Evolutionary conservation across 2,888 invertebrate species (phyloP).

Genomic region (Parnassius smintheus): DNA sequence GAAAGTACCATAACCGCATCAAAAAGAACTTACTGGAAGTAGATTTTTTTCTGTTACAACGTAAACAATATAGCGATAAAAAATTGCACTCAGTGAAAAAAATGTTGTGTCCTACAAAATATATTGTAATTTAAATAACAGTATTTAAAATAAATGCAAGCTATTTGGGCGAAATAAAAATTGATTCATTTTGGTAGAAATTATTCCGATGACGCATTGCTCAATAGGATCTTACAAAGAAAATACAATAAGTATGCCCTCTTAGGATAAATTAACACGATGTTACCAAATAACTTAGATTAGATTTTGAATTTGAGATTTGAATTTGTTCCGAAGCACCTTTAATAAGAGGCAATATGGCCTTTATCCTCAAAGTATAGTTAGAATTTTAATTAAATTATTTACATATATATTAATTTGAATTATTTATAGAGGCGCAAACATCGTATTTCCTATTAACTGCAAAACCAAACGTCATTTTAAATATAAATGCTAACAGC

Average conservation of each 20-base stretch:
- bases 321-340: too few species aligned
- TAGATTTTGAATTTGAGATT: too few species aligned
- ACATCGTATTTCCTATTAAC: constrained; percentile 17
- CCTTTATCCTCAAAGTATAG: too few species aligned
- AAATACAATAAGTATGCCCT: too few species aligned
- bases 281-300: too few species aligned
- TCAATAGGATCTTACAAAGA: not conserved
- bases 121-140: constrained; percentile 53
- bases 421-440: constrained; percentile 7
- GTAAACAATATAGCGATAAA: constrained; percentile 33
- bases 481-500: constrained; percentile 7
- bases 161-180: constrained; percentile 71
- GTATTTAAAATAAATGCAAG: constrained; percentile 71
- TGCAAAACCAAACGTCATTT: constrained; percentile 3
- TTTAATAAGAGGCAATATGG: too few species aligned
- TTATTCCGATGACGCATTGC: constrained; percentile 6
- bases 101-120: constrained; percentile 42
- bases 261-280: too few species aligned
- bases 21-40: constrained; percentile 41
- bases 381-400: too few species aligned
- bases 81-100: constrained; percentile 70
- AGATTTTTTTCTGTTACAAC: constrained; percentile 27
- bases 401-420: too few species aligned
- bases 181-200: constrained; percentile 30
- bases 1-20: constrained; percentile 57